Conservation (phyloP, 2,113 vertebrate species). For the Gasterosteus nipponicus region DNA sequence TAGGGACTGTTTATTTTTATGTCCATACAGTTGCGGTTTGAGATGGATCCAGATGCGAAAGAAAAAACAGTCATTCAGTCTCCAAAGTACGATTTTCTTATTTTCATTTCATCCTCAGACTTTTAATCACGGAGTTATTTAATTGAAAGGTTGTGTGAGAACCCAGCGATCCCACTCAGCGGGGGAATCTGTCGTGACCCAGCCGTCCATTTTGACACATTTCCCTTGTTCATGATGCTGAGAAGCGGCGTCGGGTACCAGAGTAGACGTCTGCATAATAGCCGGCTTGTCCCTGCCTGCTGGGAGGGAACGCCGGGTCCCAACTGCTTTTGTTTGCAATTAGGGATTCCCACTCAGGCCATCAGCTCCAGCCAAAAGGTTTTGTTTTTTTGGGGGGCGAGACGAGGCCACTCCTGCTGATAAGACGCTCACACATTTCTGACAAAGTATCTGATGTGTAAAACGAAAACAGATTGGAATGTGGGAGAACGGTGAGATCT, state of each 20-base stretch:
- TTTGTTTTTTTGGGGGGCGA: background rate
- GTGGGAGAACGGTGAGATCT: background rate
- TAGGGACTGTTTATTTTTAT: slow-evolving; percentile 25
- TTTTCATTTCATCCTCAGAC: background rate
- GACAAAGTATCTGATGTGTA: background rate
- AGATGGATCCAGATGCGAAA: slow-evolving; percentile 8
- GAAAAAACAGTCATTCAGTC: background rate
- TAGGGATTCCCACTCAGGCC: slow-evolving; percentile 47
- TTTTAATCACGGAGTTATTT: background rate
- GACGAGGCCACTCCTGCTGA: background rate
- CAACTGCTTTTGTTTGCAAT: slow-evolving; percentile 59
- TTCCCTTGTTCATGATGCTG: slow-evolving; percentile 12
- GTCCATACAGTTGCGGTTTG: background rate
- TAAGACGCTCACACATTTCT: slow-evolving; percentile 3
- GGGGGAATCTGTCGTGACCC: slow-evolving; percentile 14
- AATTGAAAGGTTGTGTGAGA: background rate
- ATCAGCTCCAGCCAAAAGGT: background rate
- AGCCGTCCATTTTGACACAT: slow-evolving; percentile 30
- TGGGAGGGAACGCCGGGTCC: slow-evolving; percentile 54
- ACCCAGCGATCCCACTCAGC: background rate
- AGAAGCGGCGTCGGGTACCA: slow-evolving; percentile 15
- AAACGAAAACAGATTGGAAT: background rate
- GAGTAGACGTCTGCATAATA: slow-evolving; percentile 37
- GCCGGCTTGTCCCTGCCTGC: slow-evolving; percentile 52
- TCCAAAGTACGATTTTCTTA: background rate